phyloP scores from a whole-genome alignment of 1,140 invertebrate genomes.

The Bombus confusus region DNA sequence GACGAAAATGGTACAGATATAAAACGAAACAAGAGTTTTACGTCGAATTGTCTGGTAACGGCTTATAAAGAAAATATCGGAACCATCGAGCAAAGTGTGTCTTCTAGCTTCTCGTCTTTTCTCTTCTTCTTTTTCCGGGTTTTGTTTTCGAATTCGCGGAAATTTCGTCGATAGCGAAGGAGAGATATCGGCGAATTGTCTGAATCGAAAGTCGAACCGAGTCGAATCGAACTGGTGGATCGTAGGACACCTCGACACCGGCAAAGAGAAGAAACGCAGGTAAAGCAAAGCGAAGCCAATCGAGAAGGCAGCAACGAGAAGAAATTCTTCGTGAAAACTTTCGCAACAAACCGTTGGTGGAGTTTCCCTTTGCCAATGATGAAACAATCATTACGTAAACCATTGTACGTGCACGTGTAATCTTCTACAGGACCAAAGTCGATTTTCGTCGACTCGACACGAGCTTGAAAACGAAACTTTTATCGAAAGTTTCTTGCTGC shows the following conservation, averaged over 20 bases:
- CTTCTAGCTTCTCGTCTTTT: background rate
- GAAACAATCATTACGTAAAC: conserved; percentile 37
- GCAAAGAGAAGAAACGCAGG: background rate
- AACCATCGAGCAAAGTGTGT: background rate
- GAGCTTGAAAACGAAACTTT: background rate
- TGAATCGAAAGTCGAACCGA: background rate
- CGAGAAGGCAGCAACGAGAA: background rate
- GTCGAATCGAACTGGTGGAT: background rate
- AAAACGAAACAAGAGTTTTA: conserved; percentile 15
- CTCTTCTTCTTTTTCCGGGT: background rate
- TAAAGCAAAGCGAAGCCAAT: background rate
- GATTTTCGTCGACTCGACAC: conserved; percentile 1
- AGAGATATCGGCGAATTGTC: background rate
- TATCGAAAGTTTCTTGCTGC: background rate
- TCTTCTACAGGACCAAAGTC: background rate
- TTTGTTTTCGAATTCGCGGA: background rate
- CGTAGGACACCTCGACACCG: background rate
- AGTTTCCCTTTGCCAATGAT: conserved; percentile 10
- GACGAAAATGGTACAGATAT: background rate
- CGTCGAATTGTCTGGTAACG: background rate
- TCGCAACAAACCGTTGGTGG: background rate
- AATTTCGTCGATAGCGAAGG: background rate
- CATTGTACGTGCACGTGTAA: conserved; percentile 5
- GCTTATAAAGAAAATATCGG: conserved; percentile 28
- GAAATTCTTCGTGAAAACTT: conserved; percentile 19